Conservation (phyloP, 2,797 vertebrate genomes). For the Mallotus villosus region DNA sequence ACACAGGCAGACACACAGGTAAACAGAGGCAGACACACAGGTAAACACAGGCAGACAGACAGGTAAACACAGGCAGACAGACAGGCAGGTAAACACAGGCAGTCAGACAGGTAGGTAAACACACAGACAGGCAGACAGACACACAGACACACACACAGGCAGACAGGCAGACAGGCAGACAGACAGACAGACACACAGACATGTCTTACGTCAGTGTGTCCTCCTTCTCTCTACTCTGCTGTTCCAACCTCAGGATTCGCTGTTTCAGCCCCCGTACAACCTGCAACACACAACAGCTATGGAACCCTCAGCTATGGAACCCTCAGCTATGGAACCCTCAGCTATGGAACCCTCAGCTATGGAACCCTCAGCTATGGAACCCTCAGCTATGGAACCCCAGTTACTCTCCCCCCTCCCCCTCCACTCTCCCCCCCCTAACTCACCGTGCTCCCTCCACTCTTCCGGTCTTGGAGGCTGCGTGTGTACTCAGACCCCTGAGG, state of each 20-base stretch:
- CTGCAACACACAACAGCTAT: slow-evolving; percentile 61
- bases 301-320: neutral
- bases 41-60: too few species aligned
- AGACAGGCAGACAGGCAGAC: neutral
- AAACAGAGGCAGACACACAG: too few species aligned
- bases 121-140: too few species aligned
- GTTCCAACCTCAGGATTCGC: slow-evolving; percentile 87
- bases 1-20: too few species aligned
- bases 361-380: neutral
- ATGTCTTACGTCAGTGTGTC: slow-evolving; percentile 75
- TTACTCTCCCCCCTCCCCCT: too few species aligned
- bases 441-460: slow-evolving; percentile 80
- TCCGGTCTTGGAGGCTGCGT: slow-evolving; percentile 82
- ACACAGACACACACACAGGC: too few species aligned
- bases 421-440: slow-evolving; percentile 51
- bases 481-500: too few species aligned
- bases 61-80: too few species aligned
- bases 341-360: neutral
- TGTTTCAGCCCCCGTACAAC: slow-evolving; percentile 85
- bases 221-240: slow-evolving; percentile 90
- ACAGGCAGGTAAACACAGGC: too few species aligned
- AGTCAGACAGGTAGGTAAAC: too few species aligned
- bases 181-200: neutral
- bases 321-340: neutral
- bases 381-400: neutral